A percentile compares a stretch with the other conserved stretches of the same genome.
Evolutionary conservation across 37 sponge, comb jelly and placozoan species (phyloP).

Genomic region (Crambe crambe): DNA sequence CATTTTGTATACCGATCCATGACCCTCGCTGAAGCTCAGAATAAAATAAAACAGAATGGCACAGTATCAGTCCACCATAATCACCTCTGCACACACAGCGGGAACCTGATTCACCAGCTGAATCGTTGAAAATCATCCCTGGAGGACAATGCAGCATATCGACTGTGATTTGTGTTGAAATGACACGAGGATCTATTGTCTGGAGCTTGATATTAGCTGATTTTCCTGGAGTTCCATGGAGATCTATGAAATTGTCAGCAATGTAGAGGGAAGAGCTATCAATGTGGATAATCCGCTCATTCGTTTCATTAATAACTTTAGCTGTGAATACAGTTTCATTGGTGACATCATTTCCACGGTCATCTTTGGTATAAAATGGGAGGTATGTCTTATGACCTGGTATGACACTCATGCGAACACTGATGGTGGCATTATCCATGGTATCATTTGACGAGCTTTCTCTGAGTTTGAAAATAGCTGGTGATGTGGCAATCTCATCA

Average conservation of each 20-base stretch:
- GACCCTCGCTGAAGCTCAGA: conserved; percentile 7
- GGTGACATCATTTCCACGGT: conserved; percentile 27
- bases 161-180: conserved; percentile 37
- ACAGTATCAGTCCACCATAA: conserved; percentile 22
- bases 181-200: conserved; percentile 45
- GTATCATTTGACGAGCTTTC: not conserved
- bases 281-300: not conserved
- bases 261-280: conserved; percentile 34
- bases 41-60: not conserved
- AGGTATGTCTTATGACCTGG: conserved; percentile 27
- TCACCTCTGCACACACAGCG: conserved; percentile 12
- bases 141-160: conserved; percentile 53
- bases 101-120: not conserved
- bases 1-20: conserved; percentile 25
- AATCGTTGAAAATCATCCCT: conserved; percentile 15
- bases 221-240: conserved; percentile 22
- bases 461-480: conserved; percentile 21
- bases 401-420: not conserved
- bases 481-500: conserved; percentile 24
- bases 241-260: conserved; percentile 13
- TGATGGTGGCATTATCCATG: not conserved
- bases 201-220: conserved; percentile 12
- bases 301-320: no score
- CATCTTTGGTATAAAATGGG: conserved; percentile 19
- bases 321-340: not conserved